Evolutionary conservation across 1,140 invertebrate genomes (phyloP).

Genomic region (Meteorus sp.): DNA sequence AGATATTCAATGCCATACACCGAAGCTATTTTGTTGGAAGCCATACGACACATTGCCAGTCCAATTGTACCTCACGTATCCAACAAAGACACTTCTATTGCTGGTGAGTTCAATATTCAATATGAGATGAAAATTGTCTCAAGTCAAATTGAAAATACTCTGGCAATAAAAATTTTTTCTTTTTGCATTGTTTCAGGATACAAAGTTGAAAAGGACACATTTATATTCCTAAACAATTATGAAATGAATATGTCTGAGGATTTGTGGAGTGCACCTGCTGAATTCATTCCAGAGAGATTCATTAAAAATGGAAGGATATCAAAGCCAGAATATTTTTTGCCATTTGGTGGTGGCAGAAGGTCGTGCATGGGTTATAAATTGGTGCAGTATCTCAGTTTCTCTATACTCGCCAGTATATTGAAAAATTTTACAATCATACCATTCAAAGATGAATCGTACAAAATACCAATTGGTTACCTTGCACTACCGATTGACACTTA

Average conservation of each 20-base stretch:
- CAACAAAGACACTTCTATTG: slow-evolving; percentile 72
- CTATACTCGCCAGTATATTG: slow-evolving; percentile 72
- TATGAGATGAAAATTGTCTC: too few species aligned
- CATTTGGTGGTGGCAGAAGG: slow-evolving; percentile 83
- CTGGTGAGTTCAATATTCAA: slow-evolving; percentile 61
- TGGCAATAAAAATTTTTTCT: too few species aligned
- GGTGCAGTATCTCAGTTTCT: slow-evolving; percentile 74
- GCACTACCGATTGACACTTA: slow-evolving; percentile 71
- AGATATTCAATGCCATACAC: slow-evolving; percentile 75
- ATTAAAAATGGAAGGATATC: slow-evolving; percentile 64
- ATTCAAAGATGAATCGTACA: slow-evolving; percentile 57
- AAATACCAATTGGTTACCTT: slow-evolving; percentile 65
- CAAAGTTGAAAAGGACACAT: slow-evolving; percentile 74
- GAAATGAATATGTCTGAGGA: slow-evolving; percentile 76
- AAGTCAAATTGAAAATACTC: too few species aligned
- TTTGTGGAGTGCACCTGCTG: slow-evolving; percentile 65
- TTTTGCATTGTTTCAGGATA: slow-evolving; percentile 59
- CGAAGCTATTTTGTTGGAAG: slow-evolving; percentile 80
- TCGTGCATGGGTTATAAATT: slow-evolving; percentile 88
- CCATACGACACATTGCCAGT: slow-evolving; percentile 77
- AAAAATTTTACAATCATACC: slow-evolving; percentile 73
- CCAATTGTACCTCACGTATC: slow-evolving; percentile 91
- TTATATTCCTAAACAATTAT: slow-evolving; percentile 88
- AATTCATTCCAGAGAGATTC: slow-evolving; percentile 69
- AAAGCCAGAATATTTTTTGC: slow-evolving; percentile 74